Evolutionary conservation across 92 coral and sea anemone genomes (phyloP), one percentile per base, ranked within the genome.

Genomic region (Palythoa grandis): DNA sequence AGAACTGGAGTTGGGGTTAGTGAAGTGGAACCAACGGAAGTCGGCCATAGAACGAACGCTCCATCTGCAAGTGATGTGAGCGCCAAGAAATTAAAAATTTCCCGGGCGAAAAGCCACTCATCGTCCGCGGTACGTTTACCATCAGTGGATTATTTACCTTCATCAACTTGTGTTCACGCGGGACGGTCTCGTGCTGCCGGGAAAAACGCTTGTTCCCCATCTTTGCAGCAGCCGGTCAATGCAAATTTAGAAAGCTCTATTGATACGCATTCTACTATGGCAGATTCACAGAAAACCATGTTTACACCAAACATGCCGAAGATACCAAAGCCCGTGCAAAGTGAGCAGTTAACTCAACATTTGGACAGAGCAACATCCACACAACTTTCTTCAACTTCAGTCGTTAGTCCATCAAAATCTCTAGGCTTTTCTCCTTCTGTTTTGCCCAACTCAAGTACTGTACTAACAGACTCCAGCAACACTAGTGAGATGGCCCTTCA

Each of bases 1-100:
- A 90, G 91, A 88, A 85, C 85, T 76, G 87, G 89, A 43, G 80
- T 70, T 52, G 90, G 88, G 82, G 35, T 78, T 88, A 91, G 70
- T 86, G 94, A 92, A 68, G 95, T 92, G 93, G 95, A 94, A 94
- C 98, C 94, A 78, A 86, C 92, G 94, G 98, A 94, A 88, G 91
- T 88, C 87, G 87, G 87, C 85, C 70, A 69, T 82, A 61, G 65
- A 78, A 74, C 94, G 85, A 87, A 88, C 68, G 86, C 87, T 88
- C 91, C 83, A 90, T 88, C 90, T 74, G 88, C 47, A 83, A 88
- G 91, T 56, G 92, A 90, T 88, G 79, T 88, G 50, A 94, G 91
- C 73, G 94, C 89, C 61, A 92, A 91, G 87, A 87, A 91, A 83
- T 84, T 91, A 84, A 86, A 89, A 89, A 82, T 90, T 63, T 86